Evolutionary conservation across 2,113 vertebrate genomes (phyloP), one percentile per base, ranked within the genome.

Genomic region (Romanogobio albipinnatus): DNA sequence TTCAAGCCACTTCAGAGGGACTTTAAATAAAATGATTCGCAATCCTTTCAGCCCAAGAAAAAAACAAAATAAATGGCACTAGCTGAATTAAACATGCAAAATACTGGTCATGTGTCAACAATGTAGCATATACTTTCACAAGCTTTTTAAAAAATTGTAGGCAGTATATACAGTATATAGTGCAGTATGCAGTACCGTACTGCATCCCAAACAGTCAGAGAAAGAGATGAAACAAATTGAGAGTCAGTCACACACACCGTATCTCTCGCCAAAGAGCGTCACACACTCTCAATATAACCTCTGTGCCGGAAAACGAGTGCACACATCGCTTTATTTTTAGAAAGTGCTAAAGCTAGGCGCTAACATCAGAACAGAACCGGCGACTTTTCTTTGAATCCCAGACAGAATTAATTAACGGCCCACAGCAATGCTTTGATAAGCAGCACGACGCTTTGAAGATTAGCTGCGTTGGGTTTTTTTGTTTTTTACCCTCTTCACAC

Each of bases 281-380:
- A 84, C 90, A 84, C 83, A 78, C 85, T 81, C 89, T 89, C 84
- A 86, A 92, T 90, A 92, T 85, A 90, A 86, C 88, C 36, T 59
- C 39, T 87, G 89, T 76, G 51, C 76, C 75, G 68, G 53, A 76
- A 77, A 82, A 85, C 76, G 24, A 77, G 66, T 51, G 77, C 80
- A 64, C 75, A 49, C 73, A 4, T 53, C 15, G 45, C 9, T 88
- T 85, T 85, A 88, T 85, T 79, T 88, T 88, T 85, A 82, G 84
- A 83, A 85, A 61, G 66, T 58, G 56, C 58, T 74, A 85, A 85
- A 83, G 84, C 47, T 85, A 77, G 71, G 74, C 49, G 83, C 73
- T 70, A 82, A 64, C 47, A 11, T 71, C 29, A 5, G 56, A 87
- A 77, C 26, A 36, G 68, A 58, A 51, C 49, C 64, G 43, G 33